Evolutionary conservation across 2,797 vertebrate species (phyloP).

Genomic region (Acanthurus lineatus): DNA sequence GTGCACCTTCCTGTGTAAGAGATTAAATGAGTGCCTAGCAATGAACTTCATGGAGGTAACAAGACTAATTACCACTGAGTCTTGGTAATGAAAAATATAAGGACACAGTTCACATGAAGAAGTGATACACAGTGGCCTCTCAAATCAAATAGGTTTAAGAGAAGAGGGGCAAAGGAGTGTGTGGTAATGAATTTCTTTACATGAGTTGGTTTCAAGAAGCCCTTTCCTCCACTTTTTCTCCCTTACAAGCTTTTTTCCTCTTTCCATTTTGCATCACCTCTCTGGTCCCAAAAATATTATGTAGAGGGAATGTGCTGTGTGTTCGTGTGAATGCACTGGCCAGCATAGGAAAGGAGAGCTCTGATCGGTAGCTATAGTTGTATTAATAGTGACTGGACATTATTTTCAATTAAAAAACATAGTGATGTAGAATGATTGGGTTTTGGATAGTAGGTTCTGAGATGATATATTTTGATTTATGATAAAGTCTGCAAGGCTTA

Average conservation of each 20-base stretch:
- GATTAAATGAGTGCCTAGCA: constrained; percentile 18
- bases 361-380: too few species aligned
- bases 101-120: not conserved
- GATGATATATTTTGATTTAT: too few species aligned
- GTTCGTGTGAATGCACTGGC: too few species aligned
- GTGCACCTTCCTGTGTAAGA: constrained; percentile 14
- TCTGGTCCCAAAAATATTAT: not conserved
- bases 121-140: not conserved
- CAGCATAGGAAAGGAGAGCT: too few species aligned
- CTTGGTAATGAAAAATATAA: constrained; percentile 7
- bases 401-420: too few species aligned
- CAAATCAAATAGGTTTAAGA: constrained; percentile 6
- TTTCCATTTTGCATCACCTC: not conserved
- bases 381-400: too few species aligned
- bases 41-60: constrained; percentile 5
- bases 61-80: constrained; percentile 21
- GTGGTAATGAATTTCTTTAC: not conserved
- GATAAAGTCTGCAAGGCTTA: too few species aligned
- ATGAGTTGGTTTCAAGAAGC: not conserved
- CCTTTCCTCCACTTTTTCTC: too few species aligned
- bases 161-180: not conserved
- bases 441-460: too few species aligned
- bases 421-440: too few species aligned
- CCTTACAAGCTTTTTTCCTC: not conserved
- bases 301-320: not conserved